Conservation (phyloP, 92 coral and sea anemone species). For the Micromussa lordhowensis region DNA sequence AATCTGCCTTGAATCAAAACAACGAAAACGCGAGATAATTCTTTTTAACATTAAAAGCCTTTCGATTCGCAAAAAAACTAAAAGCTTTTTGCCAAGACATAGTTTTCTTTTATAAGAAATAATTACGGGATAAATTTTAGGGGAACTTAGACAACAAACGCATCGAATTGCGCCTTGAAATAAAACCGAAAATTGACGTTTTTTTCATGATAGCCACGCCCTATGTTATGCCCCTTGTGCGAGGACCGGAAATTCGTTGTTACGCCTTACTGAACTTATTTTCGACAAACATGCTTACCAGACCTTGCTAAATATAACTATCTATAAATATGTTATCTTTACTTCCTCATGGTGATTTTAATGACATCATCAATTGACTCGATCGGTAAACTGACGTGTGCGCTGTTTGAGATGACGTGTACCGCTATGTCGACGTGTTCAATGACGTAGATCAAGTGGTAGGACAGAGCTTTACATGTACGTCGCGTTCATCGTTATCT, state of each 20-base stretch:
- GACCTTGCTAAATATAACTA: neutral
- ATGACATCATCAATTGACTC: conserved; percentile 25
- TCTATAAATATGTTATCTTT: neutral
- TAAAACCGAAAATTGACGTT: neutral
- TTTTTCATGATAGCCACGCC: neutral
- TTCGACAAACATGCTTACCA: conserved; percentile 22
- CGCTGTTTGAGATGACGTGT: neutral
- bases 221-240: neutral
- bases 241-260: conserved; percentile 31
- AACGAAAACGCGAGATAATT: conserved; percentile 13
- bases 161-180: neutral
- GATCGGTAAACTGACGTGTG: neutral
- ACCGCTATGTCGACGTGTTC: neutral
- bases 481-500: neutral
- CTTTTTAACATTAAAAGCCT: neutral
- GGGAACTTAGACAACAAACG: neutral
- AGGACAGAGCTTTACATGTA: neutral
- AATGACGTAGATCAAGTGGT: neutral
- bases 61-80: neutral
- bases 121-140: neutral
- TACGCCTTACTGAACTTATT: conserved; percentile 18
- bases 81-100: neutral
- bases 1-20: neutral
- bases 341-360: conserved; percentile 17
- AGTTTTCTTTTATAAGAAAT: neutral